Conservation (phyloP, 2,888 invertebrate species). For the Tridacna crocea region DNA sequence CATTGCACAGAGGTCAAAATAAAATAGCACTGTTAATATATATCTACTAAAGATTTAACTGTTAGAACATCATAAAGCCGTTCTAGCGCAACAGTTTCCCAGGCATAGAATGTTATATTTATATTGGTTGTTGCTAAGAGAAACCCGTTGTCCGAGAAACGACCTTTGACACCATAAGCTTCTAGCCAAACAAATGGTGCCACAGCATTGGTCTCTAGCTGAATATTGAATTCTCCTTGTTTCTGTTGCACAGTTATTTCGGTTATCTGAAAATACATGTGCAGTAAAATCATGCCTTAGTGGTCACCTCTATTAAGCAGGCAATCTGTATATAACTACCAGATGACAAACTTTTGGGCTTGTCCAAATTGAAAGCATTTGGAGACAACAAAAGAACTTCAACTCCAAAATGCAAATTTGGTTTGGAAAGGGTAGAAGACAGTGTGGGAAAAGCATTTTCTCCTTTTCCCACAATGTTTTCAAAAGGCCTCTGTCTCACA, state of each 20-base stretch:
- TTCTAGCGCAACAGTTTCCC: slow-evolving; percentile 58
- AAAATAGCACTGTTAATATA: slow-evolving; percentile 46
- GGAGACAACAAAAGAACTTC: too few species aligned
- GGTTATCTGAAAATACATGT: slow-evolving; percentile 63
- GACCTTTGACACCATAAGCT: slow-evolving; percentile 85
- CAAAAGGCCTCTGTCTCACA: too few species aligned
- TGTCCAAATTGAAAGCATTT: too few species aligned
- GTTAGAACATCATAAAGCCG: slow-evolving; percentile 59
- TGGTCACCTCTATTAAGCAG: too few species aligned
- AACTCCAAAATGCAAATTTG: too few species aligned
- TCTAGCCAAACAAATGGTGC: slow-evolving; percentile 84
- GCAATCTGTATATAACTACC: too few species aligned
- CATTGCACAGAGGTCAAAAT: too few species aligned
- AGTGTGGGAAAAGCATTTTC: too few species aligned
- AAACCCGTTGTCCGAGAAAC: slow-evolving; percentile 92
- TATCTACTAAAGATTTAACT: slow-evolving; percentile 71
- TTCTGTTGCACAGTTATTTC: slow-evolving; percentile 55
- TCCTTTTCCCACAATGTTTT: too few species aligned
- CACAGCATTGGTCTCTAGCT: slow-evolving; percentile 69
- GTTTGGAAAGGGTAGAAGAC: too few species aligned
- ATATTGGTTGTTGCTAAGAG: slow-evolving; percentile 78
- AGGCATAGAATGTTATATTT: slow-evolving; percentile 70
- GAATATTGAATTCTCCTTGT: slow-evolving; percentile 63
- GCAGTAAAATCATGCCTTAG: too few species aligned
- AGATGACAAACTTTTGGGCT: too few species aligned